These are phyloP conservation scores for Oreortyx pictus DNA, from an alignment of 2,797 vertebrate species.

Conservation along the genomic window DNA sequence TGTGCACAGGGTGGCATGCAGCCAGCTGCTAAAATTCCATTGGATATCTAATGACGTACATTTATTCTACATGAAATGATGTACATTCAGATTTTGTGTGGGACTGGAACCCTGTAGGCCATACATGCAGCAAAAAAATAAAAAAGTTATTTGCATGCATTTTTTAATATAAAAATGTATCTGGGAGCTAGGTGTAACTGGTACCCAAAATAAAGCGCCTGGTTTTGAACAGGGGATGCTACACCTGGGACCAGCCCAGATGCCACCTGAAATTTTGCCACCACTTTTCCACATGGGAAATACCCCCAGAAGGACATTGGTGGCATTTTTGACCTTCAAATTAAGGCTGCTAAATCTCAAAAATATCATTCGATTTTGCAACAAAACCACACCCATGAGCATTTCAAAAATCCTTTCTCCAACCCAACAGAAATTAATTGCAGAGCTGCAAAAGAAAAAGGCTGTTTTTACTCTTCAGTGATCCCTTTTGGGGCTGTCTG, in stretches of 20 bases:
- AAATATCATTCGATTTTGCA: background rate
- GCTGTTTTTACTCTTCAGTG: background rate
- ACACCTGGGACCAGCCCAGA: accelerated
- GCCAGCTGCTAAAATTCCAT: background rate
- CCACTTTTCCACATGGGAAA: background rate
- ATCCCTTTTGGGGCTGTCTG: background rate
- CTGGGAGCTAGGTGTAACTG: background rate
- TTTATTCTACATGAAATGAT: accelerated
- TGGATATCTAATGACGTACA: accelerated
- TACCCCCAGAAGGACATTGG: background rate
- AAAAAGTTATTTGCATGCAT: background rate
- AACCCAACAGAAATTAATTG: background rate
- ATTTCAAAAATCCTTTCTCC: background rate
- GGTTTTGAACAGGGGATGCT: background rate
- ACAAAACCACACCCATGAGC: background rate
- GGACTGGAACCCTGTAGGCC: background rate
- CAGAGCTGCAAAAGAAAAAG: background rate
- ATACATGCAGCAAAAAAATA: too few species aligned
- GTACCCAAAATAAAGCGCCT: background rate
- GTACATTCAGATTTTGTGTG: background rate
- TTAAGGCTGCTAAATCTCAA: background rate
- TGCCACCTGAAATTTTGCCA: background rate
- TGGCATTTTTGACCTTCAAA: background rate
- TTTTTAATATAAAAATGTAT: background rate
- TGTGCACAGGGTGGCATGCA: background rate